Percentiles rank a stretch among this genome's conserved stretches.
These are phyloP conservation scores for Candidula unifasciata DNA, from an alignment of 2,888 invertebrate species.

Conservation along the genomic window DNA sequence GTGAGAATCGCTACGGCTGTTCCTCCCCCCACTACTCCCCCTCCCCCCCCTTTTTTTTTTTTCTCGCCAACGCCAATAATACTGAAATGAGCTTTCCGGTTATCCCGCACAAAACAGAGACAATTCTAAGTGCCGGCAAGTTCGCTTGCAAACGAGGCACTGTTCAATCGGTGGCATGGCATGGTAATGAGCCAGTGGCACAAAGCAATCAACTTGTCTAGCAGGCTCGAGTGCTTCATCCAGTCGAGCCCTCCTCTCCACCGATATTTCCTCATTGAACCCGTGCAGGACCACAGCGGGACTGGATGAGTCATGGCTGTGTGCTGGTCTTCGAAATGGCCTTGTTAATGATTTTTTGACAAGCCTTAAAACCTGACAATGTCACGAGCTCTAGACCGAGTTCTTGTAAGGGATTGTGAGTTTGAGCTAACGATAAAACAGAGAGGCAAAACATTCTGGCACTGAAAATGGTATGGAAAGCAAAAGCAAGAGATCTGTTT, in stretches of 20 bases:
- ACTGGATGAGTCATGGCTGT: constrained; percentile 17
- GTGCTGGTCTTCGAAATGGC: neutral
- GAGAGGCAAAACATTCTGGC: neutral
- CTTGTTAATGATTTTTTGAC: constrained; percentile 25
- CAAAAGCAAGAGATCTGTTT: too few relatives aligned
- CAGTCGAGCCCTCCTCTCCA: neutral
- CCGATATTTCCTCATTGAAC: too few relatives aligned
- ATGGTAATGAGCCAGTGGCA: neutral
- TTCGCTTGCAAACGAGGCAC: neutral
- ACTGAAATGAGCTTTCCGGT: neutral
- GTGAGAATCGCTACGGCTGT: neutral
- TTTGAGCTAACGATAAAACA: neutral
- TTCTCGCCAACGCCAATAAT: too few relatives aligned
- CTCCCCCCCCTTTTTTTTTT: neutral
- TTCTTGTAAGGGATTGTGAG: neutral
- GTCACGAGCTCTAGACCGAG: neutral
- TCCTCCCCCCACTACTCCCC: too few relatives aligned
- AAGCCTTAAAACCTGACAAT: neutral
- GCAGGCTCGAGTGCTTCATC: neutral
- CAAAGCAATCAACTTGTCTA: neutral
- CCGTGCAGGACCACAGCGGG: neutral
- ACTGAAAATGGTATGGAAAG: neutral
- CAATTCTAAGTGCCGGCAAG: neutral
- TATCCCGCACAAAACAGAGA: neutral
- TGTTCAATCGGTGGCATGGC: neutral